These are phyloP conservation scores for Trachops cirrhosus DNA, from an alignment of 2,797 vertebrate genomes.

Conservation along the genomic window DNA sequence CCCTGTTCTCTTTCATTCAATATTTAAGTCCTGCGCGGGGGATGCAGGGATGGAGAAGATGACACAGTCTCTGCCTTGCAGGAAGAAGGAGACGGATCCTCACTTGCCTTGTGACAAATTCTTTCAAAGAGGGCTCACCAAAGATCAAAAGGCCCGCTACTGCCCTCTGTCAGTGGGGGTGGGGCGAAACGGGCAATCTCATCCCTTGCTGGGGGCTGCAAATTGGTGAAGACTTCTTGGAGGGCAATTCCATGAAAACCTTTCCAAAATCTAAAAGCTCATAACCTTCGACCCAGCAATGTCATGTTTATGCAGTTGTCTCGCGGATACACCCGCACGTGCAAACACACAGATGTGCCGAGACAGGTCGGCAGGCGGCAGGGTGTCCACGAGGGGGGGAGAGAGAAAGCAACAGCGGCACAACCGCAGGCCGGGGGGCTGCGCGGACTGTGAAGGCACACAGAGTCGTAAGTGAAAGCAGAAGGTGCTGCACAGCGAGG, in stretches of 20 bases:
- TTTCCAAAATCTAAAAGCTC: neutral
- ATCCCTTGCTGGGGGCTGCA: neutral
- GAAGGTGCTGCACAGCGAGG: neutral
- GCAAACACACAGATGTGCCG: neutral
- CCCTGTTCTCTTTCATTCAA: neutral
- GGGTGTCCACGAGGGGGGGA: neutral
- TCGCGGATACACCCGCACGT: neutral
- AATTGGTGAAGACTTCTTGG: neutral
- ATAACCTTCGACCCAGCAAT: neutral
- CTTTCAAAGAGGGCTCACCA: neutral
- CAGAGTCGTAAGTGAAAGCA: neutral
- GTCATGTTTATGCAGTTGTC: neutral
- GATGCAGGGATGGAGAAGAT: neutral
- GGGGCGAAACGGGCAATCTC: neutral
- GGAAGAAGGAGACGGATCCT: neutral
- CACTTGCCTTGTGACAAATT: neutral
- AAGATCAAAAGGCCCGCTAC: neutral
- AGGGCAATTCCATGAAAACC: neutral
- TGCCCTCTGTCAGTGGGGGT: neutral
- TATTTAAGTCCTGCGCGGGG: neutral
- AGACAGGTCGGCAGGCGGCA: neutral
- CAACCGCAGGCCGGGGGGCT: neutral
- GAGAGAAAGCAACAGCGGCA: neutral
- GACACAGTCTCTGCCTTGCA: neutral
- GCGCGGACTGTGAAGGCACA: neutral